Conservation (phyloP, 2,113 vertebrate genomes). For the Leptocoma aspasia region DNA sequence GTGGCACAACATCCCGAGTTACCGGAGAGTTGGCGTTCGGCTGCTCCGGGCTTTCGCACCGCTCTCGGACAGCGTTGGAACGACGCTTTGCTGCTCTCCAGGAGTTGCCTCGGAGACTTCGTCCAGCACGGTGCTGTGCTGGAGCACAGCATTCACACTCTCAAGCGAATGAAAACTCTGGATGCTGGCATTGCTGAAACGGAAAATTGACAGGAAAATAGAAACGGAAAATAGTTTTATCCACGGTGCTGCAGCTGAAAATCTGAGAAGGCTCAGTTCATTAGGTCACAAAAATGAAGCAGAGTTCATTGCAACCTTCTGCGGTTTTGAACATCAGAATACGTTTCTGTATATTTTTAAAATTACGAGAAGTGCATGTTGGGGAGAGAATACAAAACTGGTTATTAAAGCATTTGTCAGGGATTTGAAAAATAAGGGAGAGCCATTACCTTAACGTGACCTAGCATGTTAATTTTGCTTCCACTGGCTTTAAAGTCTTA, state of each 20-base stretch:
- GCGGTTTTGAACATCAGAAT: neutral
- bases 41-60: neutral
- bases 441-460: neutral
- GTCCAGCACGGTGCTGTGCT: rapidly evolving
- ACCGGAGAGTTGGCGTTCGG: neutral
- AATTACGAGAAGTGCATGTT: neutral
- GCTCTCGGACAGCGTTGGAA: neutral
- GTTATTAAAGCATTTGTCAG: neutral
- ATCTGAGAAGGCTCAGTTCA: neutral
- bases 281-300: neutral
- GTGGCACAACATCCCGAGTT: neutral
- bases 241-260: neutral
- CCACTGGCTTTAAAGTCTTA: neutral
- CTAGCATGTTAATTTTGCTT: neutral
- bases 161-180: neutral
- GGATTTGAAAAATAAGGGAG: neutral
- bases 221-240: too few species aligned
- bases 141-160: rapidly evolving
- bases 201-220: too few species aligned
- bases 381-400: neutral
- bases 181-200: neutral
- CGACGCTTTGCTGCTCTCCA: neutral
- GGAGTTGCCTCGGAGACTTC: neutral
- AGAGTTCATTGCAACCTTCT: neutral
- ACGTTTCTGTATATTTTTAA: neutral